Conservation (phyloP, 2,888 invertebrate genomes). For the Acanthococcus lagerstroemiae region DNA sequence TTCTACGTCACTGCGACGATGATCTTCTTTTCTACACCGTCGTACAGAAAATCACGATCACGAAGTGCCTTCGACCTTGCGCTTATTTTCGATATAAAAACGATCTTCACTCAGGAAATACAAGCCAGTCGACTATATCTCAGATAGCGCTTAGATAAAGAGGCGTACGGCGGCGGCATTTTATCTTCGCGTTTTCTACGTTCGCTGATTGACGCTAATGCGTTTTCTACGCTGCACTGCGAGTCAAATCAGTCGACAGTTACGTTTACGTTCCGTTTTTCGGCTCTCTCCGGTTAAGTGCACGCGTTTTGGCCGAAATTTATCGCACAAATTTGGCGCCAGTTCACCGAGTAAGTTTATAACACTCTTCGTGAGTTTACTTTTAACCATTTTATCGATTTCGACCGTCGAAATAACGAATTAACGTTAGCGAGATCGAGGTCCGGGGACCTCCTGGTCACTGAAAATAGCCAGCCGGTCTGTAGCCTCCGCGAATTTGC, state of each 20-base stretch:
- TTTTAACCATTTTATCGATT: no score
- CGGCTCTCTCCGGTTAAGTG: no score
- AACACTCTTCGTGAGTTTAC: no score
- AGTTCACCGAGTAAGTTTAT: no score
- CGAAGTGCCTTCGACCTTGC: conserved; percentile 24
- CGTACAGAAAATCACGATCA: conserved; percentile 20
- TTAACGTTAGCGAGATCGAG: no score
- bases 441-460: no score
- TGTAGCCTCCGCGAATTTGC: no score
- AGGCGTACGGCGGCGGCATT: conserved; percentile 4
- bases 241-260: conserved; percentile 12
- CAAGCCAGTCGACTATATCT: no score
- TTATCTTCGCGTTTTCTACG: conserved; percentile 10
- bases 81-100: conserved; percentile 21
- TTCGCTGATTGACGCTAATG: conserved; percentile 21
- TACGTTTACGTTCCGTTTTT: conserved; percentile 1
- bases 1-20: not conserved
- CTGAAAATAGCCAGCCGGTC: no score
- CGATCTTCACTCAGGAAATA: conserved; percentile 21
- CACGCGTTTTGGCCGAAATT: no score
- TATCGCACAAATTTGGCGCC: no score
- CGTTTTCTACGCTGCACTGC: not conserved
- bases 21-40: conserved; percentile 3
- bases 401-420: no score
- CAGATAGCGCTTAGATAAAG: conserved; percentile 9